Base-by-base conservation (phyloP, 2,888 invertebrate species). In the Drosophila acutilabella region DNA sequence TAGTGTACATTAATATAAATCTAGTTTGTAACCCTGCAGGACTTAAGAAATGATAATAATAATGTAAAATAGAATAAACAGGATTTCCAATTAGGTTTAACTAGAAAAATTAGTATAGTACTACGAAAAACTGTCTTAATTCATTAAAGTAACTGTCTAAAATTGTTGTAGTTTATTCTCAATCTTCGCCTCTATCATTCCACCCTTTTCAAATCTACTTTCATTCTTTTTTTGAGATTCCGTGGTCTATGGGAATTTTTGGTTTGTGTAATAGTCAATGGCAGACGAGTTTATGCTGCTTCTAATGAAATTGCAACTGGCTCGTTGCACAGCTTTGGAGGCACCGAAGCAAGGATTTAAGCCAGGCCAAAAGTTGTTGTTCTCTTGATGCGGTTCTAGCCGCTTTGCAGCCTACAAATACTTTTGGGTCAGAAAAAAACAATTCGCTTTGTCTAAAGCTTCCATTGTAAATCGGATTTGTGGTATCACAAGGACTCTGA, bases 251-350 rank as follows among this genome's bases (percentile, higher is more conserved):
- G 30, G 47, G 14, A 60, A 70, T 47, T 61, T 50, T 54, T 26
- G 44, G 51, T 69, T 50, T 45, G 54, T 38, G 20, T 41, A 20
- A 69, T 42, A 60, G 54, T 59, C 67, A 60, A 53, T 69, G 52
- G 26, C 52, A 62, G 57, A 38, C 45, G 47, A 58, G 33, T 40
- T 57, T 48, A 47, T 56, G 14, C 36, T 52, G 11, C 40, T 10
- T 38, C 71, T 76, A 71, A 75, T 76, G 77, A 67, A 75, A 75
- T 76, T 71, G 71, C 77, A 71, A 40, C 60, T 30, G 57, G 23
- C 51, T 61, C 38, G 64, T 41, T 57, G 42, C 57, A 61, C 60
- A 74, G 70, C 50, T 66, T 44, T 40, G 50, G 36, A 5, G 33
- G 42, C 53, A 45, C 16, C 26, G 18, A 30, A 54, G 40, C 14